Evolutionary conservation across 2,113 vertebrate genomes (phyloP).

Genomic region (Rhinoptilus africanus): DNA sequence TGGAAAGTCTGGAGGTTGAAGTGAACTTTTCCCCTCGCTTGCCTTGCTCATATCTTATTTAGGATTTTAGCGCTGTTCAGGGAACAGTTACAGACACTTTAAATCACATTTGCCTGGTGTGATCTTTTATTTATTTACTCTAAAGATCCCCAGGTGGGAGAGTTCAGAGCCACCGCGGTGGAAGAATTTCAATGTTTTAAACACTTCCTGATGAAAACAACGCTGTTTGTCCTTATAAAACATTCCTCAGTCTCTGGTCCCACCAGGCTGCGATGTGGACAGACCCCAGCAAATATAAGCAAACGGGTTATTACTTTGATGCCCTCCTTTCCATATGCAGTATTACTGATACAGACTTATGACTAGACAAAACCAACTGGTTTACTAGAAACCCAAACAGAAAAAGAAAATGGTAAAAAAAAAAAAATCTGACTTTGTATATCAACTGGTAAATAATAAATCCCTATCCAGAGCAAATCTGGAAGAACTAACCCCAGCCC

Average conservation of each 20-base stretch:
- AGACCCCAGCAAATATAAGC: neutral
- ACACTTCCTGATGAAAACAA: conserved; percentile 6
- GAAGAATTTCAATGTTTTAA: conserved; percentile 25
- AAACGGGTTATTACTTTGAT: neutral
- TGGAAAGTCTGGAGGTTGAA: neutral
- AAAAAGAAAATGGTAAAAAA: neutral
- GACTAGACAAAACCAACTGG: neutral
- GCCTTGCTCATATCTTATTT: conserved; percentile 28
- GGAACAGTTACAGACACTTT: conserved; percentile 36
- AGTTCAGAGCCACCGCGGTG: neutral
- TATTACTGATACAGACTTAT: neutral
- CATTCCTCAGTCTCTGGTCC: neutral
- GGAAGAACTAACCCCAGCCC: neutral
- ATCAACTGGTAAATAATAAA: neutral
- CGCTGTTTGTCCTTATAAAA: neutral
- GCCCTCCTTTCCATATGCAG: neutral
- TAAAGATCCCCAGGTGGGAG: neutral
- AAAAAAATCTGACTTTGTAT: neutral
- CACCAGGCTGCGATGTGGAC: neutral
- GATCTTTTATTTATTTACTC: conserved; percentile 53
- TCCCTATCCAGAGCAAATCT: neutral
- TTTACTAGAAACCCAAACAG: neutral
- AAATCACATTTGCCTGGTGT: conserved; percentile 33
- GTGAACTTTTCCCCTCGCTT: neutral
- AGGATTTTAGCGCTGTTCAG: neutral